These are phyloP conservation scores for Elaphurus davidianus DNA, from an alignment of 2,113 vertebrate genomes.

Conservation along the genomic window DNA sequence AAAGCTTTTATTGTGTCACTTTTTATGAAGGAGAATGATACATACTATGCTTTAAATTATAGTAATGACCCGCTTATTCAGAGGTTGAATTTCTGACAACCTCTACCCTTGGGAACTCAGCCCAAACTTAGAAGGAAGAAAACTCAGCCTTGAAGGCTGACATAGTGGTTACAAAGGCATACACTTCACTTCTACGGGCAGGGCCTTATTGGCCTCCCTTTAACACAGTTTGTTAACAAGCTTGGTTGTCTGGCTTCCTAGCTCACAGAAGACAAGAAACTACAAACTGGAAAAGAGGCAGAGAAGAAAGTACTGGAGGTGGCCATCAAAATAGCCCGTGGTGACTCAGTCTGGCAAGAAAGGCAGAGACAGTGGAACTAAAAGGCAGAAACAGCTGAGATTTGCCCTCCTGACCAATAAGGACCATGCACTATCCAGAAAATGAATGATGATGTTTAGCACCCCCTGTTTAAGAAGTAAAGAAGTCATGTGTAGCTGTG, in stretches of 20 bases:
- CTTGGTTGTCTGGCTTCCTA: neutral
- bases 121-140: constrained; percentile 5
- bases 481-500: neutral
- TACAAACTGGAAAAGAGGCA: neutral
- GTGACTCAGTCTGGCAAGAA: neutral
- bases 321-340: neutral
- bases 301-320: neutral
- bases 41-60: constrained; percentile 45
- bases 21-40: constrained; percentile 48
- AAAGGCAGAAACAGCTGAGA: neutral
- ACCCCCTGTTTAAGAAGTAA: neutral
- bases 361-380: neutral
- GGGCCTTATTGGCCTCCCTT: constrained; percentile 38
- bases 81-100: constrained; percentile 39
- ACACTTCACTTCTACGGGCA: neutral
- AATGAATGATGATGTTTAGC: neutral
- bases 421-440: neutral
- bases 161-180: neutral
- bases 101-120: constrained; percentile 8
- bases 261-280: neutral
- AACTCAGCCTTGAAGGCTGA: neutral
- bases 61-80: constrained; percentile 40
- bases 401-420: neutral
- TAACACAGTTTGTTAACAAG: constrained; percentile 41
- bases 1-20: constrained; percentile 47